A percentile compares a stretch with the other conserved stretches of the same genome.
These are phyloP conservation scores for Euschistus heros DNA, from an alignment of 1,140 invertebrate genomes.

Conservation along the genomic window DNA sequence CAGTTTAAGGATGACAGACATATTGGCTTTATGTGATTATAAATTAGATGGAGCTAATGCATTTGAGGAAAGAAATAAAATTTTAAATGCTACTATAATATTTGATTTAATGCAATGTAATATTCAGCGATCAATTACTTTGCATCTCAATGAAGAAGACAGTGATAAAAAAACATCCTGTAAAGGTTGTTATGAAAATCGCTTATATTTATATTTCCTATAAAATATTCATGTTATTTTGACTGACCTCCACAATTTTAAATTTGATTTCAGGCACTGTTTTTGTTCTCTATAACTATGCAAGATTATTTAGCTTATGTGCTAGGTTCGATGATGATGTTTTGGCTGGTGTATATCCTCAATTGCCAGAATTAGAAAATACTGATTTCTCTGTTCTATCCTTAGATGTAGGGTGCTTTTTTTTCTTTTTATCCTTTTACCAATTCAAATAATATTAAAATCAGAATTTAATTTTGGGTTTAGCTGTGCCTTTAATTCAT, in stretches of 20 bases:
- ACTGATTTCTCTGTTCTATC: slow-evolving; percentile 18
- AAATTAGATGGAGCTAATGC: slow-evolving; percentile 8
- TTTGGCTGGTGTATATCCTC: not conserved
- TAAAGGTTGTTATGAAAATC: not conserved
- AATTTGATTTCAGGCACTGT: slow-evolving; percentile 15
- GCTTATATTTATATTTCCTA: too few relatives aligned
- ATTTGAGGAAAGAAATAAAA: slow-evolving; percentile 2
- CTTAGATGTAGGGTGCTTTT: slow-evolving; percentile 12
- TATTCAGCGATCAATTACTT: slow-evolving; percentile 4
- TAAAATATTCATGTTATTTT: not conserved
- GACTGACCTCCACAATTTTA: too few relatives aligned
- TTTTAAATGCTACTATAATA: slow-evolving; percentile 6
- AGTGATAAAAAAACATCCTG: not conserved
- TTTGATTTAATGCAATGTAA: slow-evolving; percentile 16
- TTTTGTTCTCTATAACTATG: slow-evolving; percentile 24
- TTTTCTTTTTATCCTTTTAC: not conserved
- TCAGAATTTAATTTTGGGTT: too few relatives aligned
- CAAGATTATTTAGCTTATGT: slow-evolving; percentile 9
- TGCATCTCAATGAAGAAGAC: not conserved
- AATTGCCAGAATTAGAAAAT: slow-evolving; percentile 5
- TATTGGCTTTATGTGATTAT: slow-evolving; percentile 17
- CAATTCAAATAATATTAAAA: slow-evolving; percentile 3
- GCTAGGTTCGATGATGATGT: slow-evolving; percentile 11
- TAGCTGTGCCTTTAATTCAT: not conserved
- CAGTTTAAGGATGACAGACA: slow-evolving; percentile 18